Base-by-base conservation (phyloP, 2,797 vertebrate species). In the Crax fasciolata region DNA sequence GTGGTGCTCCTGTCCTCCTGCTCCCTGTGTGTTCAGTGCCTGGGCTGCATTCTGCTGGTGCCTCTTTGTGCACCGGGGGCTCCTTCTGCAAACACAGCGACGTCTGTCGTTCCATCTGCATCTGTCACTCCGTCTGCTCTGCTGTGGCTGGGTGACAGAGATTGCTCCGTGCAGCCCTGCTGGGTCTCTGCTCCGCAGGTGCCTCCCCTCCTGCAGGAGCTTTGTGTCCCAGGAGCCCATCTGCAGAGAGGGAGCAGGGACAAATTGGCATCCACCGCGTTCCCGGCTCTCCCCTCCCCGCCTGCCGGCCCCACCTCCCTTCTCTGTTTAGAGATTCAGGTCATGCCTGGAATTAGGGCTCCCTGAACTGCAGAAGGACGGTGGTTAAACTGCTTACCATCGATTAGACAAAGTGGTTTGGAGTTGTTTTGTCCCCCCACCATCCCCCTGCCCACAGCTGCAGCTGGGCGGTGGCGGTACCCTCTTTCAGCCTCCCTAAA, bases 341-440 rank as follows among this genome's bases (percentile, higher is more conserved):
- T 96, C 92, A 94, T 30, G 84, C 78, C 79, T 84, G 91, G 96
- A 96, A 96, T 95, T 94, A 95, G 93, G 91, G 66, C 91, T 97
- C 66, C 87, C 91, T 72, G 92, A 78, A 92, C 82, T 78, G 92
- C 89, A 55, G 66, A 59, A 82, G 23, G 87, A 48, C 75, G 48
- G 58, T 4, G 15, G 91, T 93, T 94, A 94, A 94, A 94, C 94
- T 92, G 91, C 91, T 96, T 95, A 86, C 82, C 57, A 84, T 86
- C 1, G 24, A 90, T 95, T 78, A 86, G 87, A 48, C 82, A 74
- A 83, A 94, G 66, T 77, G 84, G 46, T 72, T 78, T 39, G 76
- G 93, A 49, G 78, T 87, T 89, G 91, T 39, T 89, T 84, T 59
- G 63, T 66, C 25, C 63, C 74, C 68, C 83, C 65, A 61, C 18